Evolutionary conservation across 1,140 invertebrate species (phyloP), one percentile per base, ranked within the genome.

Genomic region (Leptoteleia sp.): DNA sequence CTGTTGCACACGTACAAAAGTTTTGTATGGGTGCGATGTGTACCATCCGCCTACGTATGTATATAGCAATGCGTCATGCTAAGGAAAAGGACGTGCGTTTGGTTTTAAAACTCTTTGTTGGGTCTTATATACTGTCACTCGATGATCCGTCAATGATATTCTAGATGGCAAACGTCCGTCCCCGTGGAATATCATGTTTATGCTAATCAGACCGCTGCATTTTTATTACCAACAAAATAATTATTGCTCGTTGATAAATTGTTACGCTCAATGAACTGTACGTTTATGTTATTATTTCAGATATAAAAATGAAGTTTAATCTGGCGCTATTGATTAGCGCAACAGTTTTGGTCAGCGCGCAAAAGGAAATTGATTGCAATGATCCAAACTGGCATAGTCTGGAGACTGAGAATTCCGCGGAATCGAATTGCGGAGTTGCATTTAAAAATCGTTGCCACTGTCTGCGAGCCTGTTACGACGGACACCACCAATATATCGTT

Each of bases 401-500:
- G 40, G 85, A 87, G 50, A 87, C 85, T 0, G 25, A 12, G 9
- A 31, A 80, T 9, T 71, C 80, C 0, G 9, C 75, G 12, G 82
- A 47, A 45, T 25, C 80, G 0, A 88, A 85, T 6, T 92, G 91
- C 55, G 90, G 91, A 6, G 81, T 82, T 7, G 83, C 83, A 11
- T 92, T 91, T 70, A 70, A 89, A 13, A 82, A 85, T 6, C 87
- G 87, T 37, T 94, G 93, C 80, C 80, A 73, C 11, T 94, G 93
- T 81, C 91, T 91, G 4, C 82, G 84, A 27, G 87, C 88, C 9
- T 87, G 90, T 48, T 92, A 92, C 75, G 89, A 93, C 29, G 85
- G 83, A 31, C 81, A 80, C 43, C 82, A 87, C 15, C 91, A 91
- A 65, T 95, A 91, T 68, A 90, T 95, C 5, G 94, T 95, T 0